Evolutionary conservation across 2,113 vertebrate genomes (phyloP), one percentile per base, ranked within the genome.

Genomic region (Rafetus swinhoei): DNA sequence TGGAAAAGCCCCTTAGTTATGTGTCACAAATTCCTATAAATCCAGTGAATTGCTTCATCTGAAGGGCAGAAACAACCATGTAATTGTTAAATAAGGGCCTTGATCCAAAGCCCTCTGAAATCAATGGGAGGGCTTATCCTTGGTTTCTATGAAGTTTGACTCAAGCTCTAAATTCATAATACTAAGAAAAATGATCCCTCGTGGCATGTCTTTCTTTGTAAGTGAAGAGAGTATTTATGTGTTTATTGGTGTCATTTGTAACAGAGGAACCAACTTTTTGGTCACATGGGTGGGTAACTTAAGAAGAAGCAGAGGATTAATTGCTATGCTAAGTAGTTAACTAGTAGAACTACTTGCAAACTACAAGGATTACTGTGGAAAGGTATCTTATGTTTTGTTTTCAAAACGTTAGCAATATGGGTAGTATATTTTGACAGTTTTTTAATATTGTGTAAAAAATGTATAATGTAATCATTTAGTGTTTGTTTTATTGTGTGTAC

Each of bases 401-500:
- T 35, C 81, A 95, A 88, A 97, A 55, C 60, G 18, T 54, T 85
- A 77, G 15, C 3, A 87, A 22, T 8, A 72, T 92, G 22, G 4
- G 2, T 89, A 91, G 90, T 59, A 95, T 84, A 18, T 81, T 45
- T 95, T 93, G 87, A 90, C 5, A 32, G 89, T 86, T 72, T 94
- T 95, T 93, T 98, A 95, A 90, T 97, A 89, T 82, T 98, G 86
- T 97, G 81, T 97, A 69, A 81, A 81, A 81, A 76, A 79, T 97
- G 83, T 98, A 96, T 97, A 92, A 98, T 97, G 97, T 97, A 97
- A 98, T 98, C 96, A 98, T 98, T 97, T 98, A 98, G 98, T 98
- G 96, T 98, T 98, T 98, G 96, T 98, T 98, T 98, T 97, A 97
- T 98, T 98, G 98, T 98, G 96, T 98, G 96, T 98, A 97, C 98